These are phyloP conservation scores for Phalangium opilio DNA, from an alignment of 2,888 invertebrate species.

Conservation along the genomic window DNA sequence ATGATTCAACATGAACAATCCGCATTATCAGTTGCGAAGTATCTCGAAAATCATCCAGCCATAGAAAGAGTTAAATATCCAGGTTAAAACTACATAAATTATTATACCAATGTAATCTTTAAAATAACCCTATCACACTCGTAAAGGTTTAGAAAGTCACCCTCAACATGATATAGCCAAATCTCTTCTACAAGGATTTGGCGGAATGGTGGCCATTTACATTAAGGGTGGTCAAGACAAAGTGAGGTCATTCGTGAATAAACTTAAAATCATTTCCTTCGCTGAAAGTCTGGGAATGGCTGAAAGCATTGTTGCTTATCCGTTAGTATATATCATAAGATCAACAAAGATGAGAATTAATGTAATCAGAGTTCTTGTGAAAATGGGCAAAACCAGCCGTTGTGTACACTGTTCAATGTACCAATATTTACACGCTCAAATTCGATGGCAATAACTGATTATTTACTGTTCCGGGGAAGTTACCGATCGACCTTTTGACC, in stretches of 20 bases:
- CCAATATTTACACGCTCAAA: too few relatives aligned
- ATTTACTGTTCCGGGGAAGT: too few relatives aligned
- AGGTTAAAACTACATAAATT: conserved; percentile 28
- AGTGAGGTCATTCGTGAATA: conserved; percentile 45
- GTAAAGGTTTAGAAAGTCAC: conserved; percentile 50
- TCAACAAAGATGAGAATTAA: too few relatives aligned
- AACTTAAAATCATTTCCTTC: conserved; percentile 39
- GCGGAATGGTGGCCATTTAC: conserved; percentile 81
- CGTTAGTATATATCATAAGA: neutral
- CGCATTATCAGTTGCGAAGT: conserved; percentile 58
- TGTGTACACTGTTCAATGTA: too few relatives aligned
- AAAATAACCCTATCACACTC: neutral
- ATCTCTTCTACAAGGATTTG: conserved; percentile 68
- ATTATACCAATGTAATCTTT: neutral
- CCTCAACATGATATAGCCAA: conserved; percentile 65
- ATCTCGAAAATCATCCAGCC: conserved; percentile 58
- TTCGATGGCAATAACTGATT: too few relatives aligned
- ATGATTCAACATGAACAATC: conserved; percentile 78
- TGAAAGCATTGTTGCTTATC: neutral
- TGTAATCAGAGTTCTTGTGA: too few relatives aligned
- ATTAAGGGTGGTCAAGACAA: conserved; percentile 37
- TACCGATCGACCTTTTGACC: too few relatives aligned
- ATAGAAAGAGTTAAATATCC: conserved; percentile 49
- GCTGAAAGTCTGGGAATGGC: neutral
- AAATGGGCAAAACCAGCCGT: too few relatives aligned